Evolutionary conservation across 2,113 vertebrate species (phyloP).

Genomic region (Dipodomys spectabilis): DNA sequence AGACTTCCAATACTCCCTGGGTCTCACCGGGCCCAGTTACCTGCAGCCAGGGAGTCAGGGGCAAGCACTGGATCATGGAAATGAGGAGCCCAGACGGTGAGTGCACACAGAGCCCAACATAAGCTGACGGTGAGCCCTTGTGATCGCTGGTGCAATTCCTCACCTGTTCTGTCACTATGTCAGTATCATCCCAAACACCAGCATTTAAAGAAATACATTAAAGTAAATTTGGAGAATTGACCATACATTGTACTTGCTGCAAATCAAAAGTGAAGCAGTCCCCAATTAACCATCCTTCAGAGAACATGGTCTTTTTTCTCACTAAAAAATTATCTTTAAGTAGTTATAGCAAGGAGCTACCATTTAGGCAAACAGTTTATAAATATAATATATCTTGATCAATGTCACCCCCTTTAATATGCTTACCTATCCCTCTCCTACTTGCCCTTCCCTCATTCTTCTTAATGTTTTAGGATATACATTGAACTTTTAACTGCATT

Average conservation of each 20-base stretch:
- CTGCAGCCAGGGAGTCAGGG: neutral
- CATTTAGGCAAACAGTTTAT: no score
- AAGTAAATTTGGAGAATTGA: neutral
- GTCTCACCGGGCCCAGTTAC: fast-evolving
- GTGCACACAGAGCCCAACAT: neutral
- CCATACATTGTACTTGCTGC: neutral
- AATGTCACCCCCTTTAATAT: no score
- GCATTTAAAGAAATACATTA: neutral
- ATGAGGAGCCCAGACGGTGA: no score
- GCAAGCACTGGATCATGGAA: no score
- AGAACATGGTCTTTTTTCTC: neutral
- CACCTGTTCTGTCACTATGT: neutral
- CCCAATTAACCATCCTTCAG: neutral
- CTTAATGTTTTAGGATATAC: no score
- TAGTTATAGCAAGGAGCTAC: no score
- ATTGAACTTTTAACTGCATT: no score
- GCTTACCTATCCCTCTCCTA: no score
- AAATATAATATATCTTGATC: no score
- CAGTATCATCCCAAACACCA: neutral
- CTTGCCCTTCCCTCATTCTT: no score
- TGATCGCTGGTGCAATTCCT: neutral
- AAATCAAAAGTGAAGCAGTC: neutral
- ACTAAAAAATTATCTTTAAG: no score
- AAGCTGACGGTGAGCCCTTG: no score
- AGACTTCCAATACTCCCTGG: neutral